These are phyloP conservation scores for Corythoichthys intestinalis DNA, from an alignment of 2,113 vertebrate species.

Conservation along the genomic window DNA sequence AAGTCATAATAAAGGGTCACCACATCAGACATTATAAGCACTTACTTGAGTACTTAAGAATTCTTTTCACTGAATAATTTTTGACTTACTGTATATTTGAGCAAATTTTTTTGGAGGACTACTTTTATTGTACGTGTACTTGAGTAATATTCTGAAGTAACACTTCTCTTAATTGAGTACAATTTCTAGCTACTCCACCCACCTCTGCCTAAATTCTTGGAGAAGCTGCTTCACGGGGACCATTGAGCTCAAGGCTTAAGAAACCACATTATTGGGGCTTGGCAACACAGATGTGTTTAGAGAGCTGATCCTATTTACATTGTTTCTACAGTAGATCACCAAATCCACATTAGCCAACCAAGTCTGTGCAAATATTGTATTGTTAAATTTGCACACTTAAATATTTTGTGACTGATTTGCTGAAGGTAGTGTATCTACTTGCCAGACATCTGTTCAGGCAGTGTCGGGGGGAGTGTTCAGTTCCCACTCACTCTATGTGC, in stretches of 20 bases:
- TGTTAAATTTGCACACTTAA: conserved; percentile 8
- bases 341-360: neutral
- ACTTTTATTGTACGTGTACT: too few relatives aligned
- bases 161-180: too few relatives aligned
- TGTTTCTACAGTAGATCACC: neutral
- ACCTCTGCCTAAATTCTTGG: neutral
- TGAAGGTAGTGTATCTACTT: neutral
- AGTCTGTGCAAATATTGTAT: neutral
- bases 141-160: too few relatives aligned
- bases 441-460: neutral
- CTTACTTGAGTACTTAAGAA: too few relatives aligned
- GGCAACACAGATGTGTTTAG: neutral
- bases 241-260: conserved; percentile 12
- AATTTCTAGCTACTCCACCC: too few relatives aligned
- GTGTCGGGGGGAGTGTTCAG: neutral
- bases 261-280: neutral
- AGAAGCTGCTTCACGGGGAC: neutral
- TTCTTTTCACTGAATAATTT: too few relatives aligned
- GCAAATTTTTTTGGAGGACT: too few relatives aligned
- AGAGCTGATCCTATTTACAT: neutral
- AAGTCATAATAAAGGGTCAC: too few relatives aligned
- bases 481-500: neutral
- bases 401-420: neutral
- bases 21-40: too few relatives aligned
- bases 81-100: too few relatives aligned